Conservation (phyloP, 2,888 invertebrate species). For the Thelaira solivaga region DNA sequence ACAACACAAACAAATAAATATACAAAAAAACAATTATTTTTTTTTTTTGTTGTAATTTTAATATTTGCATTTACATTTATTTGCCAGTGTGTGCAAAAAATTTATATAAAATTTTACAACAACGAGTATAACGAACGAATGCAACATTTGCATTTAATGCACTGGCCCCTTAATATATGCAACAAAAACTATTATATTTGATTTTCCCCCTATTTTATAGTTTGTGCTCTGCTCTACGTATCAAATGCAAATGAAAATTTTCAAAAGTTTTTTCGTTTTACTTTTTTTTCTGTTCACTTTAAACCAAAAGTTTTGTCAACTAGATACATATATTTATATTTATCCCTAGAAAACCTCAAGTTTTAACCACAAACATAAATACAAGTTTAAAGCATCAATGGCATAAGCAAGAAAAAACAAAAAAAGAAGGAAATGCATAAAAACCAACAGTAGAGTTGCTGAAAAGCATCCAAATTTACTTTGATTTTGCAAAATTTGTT, state of each 20-base stretch:
- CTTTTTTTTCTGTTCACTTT: slow-evolving; percentile 27
- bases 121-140: slow-evolving; percentile 49
- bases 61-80: not conserved
- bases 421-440: slow-evolving; percentile 9
- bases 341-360: slow-evolving; percentile 59
- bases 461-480: not conserved
- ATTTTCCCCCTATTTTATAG: slow-evolving; percentile 35
- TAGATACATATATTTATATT: slow-evolving; percentile 37
- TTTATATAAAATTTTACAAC: slow-evolving; percentile 51
- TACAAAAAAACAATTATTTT: too few relatives aligned
- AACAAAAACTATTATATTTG: slow-evolving; percentile 57
- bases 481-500: not conserved
- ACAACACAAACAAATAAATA: too few relatives aligned
- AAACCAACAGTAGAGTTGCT: not conserved
- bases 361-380: slow-evolving; percentile 61
- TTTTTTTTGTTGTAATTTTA: too few relatives aligned
- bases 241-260: slow-evolving; percentile 44
- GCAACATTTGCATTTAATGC: slow-evolving; percentile 63
- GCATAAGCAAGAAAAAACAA: too few relatives aligned
- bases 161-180: slow-evolving; percentile 57
- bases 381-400: slow-evolving; percentile 47
- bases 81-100: not conserved
- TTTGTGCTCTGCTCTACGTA: slow-evolving; percentile 17
- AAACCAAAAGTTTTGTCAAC: slow-evolving; percentile 55
- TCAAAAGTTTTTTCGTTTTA: slow-evolving; percentile 16